A percentile compares a stretch with the other conserved stretches of the same genome.
Conservation (phyloP, 1,140 invertebrate genomes). For the Telenomus remus region DNA sequence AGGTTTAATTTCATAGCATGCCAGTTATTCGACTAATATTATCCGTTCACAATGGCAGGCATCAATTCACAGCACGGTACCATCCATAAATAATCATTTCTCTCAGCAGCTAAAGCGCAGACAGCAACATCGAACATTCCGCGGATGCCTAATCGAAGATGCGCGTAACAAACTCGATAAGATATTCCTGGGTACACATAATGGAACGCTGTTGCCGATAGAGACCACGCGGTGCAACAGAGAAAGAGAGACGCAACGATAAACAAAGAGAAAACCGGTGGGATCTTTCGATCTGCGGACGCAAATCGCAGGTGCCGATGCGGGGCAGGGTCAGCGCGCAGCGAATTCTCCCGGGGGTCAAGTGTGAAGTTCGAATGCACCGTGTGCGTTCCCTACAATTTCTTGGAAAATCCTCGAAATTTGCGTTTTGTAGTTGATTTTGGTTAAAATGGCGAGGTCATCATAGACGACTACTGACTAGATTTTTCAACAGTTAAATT, state of each 20-base stretch:
- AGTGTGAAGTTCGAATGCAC: conserved; percentile 21
- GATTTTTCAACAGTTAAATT: too few species aligned
- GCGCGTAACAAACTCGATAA: conserved; percentile 60
- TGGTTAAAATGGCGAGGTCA: too few species aligned
- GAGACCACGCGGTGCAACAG: conserved; percentile 25
- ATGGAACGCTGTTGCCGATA: conserved; percentile 48
- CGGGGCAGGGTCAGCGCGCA: conserved; percentile 59
- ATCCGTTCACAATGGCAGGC: conserved; percentile 29
- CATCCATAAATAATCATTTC: conserved; percentile 54
- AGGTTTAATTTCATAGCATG: neutral
- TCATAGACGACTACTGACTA: too few species aligned
- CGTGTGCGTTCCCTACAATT: neutral
- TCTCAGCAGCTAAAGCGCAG: conserved; percentile 40
- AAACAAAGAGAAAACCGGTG: conserved; percentile 50
- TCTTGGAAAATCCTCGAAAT: too few species aligned
- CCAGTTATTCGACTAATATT: conserved; percentile 12
- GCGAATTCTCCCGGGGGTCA: conserved; percentile 30
- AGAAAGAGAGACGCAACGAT: conserved; percentile 24
- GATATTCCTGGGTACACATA: conserved; percentile 52
- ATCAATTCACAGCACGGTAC: conserved; percentile 37
- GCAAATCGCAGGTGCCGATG: conserved; percentile 63
- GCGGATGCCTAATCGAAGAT: conserved; percentile 58
- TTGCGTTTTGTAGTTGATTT: too few species aligned
- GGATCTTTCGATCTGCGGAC: conserved; percentile 54
- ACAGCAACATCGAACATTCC: conserved; percentile 61